Conservation (phyloP, 1,140 invertebrate genomes). For the Sycophaga agraensis region DNA sequence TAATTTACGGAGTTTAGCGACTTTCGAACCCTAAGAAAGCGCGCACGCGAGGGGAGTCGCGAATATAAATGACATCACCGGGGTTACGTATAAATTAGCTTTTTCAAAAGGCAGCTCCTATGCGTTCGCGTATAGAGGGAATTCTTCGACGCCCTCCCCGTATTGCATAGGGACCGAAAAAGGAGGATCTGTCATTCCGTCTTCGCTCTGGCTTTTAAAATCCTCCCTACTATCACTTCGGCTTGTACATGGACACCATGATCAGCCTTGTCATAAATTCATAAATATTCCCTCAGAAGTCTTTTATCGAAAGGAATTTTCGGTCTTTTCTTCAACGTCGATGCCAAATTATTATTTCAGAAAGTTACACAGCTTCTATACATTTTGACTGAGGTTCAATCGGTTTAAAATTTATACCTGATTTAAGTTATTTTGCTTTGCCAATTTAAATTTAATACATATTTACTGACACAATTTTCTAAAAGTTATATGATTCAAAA, state of each 20-base stretch:
- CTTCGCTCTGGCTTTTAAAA: slow-evolving; percentile 1
- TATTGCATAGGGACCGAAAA: slow-evolving; percentile 4
- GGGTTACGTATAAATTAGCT: slow-evolving; percentile 23
- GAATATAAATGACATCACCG: slow-evolving; percentile 25
- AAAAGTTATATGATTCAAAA: too few relatives aligned
- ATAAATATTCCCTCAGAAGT: slow-evolving; percentile 7
- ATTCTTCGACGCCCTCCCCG: slow-evolving; percentile 1
- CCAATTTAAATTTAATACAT: too few relatives aligned
- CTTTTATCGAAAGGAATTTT: neutral
- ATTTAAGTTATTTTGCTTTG: too few relatives aligned
- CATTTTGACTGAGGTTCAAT: too few relatives aligned
- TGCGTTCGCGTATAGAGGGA: neutral
- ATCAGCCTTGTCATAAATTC: slow-evolving; percentile 2
- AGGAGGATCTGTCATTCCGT: slow-evolving; percentile 20
- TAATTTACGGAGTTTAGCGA: slow-evolving; percentile 27
- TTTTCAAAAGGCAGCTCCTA: slow-evolving; percentile 8
- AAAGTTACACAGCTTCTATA: too few relatives aligned
- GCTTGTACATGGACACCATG: neutral
- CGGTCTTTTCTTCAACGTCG: neutral
- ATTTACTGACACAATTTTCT: too few relatives aligned
- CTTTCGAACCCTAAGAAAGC: neutral
- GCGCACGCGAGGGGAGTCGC: neutral
- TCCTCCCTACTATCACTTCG: slow-evolving; percentile 5
- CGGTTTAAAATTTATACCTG: too few relatives aligned
- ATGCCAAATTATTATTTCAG: neutral